phyloP scores from a whole-genome alignment of 2,888 invertebrate species.

The Microplitis deprimator region DNA sequence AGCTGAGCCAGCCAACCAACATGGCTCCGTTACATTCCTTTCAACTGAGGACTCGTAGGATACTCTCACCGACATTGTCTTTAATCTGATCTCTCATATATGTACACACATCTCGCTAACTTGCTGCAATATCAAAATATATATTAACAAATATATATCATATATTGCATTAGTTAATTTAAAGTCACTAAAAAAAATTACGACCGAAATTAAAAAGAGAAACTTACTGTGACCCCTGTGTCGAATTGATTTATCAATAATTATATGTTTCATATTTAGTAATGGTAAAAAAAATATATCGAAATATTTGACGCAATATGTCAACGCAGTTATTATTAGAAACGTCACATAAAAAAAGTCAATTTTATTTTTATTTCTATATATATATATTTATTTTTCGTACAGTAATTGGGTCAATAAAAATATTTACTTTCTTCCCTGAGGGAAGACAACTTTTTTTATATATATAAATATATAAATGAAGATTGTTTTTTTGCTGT shows the following conservation, averaged over 20 bases:
- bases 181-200: too few relatives aligned
- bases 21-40: constrained; percentile 69
- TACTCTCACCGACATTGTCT: constrained; percentile 44
- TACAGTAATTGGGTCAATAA: not conserved
- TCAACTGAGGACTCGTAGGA: constrained; percentile 51
- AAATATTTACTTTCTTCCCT: constrained; percentile 15
- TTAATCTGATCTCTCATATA: constrained; percentile 29
- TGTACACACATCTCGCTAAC: not conserved
- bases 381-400: constrained; percentile 5
- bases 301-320: too few relatives aligned
- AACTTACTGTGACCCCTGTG: too few relatives aligned
- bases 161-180: too few relatives aligned
- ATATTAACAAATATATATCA: too few relatives aligned
- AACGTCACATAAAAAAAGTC: not conserved
- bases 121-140: not conserved
- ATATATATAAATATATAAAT: constrained; percentile 28
- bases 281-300: too few relatives aligned
- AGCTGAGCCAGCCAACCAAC: constrained; percentile 55
- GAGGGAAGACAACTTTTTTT: constrained; percentile 1
- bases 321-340: not conserved
- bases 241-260: too few relatives aligned
- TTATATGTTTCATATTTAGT: too few relatives aligned
- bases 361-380: not conserved
- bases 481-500: constrained; percentile 28
- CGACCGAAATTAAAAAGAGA: too few relatives aligned